Evolutionary conservation across 92 coral and sea anemone genomes (phyloP).

Genomic region (Zoanthus sansibaricus): DNA sequence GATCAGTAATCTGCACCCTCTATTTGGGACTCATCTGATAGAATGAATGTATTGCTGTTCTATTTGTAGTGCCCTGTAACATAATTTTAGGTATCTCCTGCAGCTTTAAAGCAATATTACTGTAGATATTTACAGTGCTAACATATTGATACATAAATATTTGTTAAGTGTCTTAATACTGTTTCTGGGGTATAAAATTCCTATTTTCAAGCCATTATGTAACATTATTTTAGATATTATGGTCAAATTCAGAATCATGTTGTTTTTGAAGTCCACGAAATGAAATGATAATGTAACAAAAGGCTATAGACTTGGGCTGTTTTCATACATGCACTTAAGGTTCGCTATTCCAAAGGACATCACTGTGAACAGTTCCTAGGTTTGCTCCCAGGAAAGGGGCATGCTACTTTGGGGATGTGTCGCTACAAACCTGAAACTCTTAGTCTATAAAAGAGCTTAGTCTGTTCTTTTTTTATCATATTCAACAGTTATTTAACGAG

Average conservation of each 20-base stretch:
- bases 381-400: no score
- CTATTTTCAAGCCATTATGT: neutral
- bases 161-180: no score
- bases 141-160: neutral
- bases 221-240: neutral
- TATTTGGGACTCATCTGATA: neutral
- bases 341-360: neutral
- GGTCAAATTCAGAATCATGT: neutral
- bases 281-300: neutral
- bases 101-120: neutral
- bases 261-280: neutral
- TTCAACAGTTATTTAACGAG: no score
- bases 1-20: constrained; percentile 1
- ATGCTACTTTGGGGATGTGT: no score
- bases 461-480: no score
- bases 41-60: neutral
- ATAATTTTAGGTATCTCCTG: neutral
- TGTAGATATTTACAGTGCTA: neutral
- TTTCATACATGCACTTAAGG: neutral
- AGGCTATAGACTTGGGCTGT: neutral
- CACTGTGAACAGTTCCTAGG: neutral
- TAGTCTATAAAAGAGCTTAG: no score
- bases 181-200: neutral
- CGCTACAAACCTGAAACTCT: no score
- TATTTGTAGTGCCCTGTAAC: neutral